Evolutionary conservation across 2,888 invertebrate species (phyloP), one percentile per base, ranked within the genome.

Genomic region (Callyntrura sp.): DNA sequence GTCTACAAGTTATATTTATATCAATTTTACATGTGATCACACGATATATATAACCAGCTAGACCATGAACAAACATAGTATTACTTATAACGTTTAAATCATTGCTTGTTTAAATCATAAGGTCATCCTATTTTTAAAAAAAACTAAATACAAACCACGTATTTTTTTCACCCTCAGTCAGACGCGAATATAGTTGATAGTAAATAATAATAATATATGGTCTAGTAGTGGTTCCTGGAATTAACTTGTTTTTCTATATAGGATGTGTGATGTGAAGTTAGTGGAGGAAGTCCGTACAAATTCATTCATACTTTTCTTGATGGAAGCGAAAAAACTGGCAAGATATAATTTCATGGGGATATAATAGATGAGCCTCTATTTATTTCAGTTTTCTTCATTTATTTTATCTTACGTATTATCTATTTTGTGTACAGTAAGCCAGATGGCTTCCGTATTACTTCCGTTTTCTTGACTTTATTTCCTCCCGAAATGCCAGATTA

Each of bases 231-330:
- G 48, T 51, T 76, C 51, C 51, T 76, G 51, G 76, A 76, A 76
- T n/a, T n/a, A 35, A 43, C 43, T 0, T 65, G 4, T 65, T 70
- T 17, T 55, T 55, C 55, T 1, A 55, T 1, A 55, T 28, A 3
- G 28, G 12, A 65, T 28, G 65, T 43, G 76, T 14, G 51, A 65
- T 65, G 62, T 73, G 45, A 20, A 8, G 9, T n/a, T n/a, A 20
- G 81, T 20, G 43, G 12, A 23, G 6, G 17, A 14, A 51, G 57
- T 43, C 11, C n/a, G 57, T 79, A 84, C 83, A 88, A 84, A 78
- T 85, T 89, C 89, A 89, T 89, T 89, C 89, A 89, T 89, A 84
- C 68, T n/a, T 68, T 82, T 68, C 60, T 17, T 79, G 11, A 79
- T 51, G 35, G 25, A 78, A 11, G 17, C 14, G n/a, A 25, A 45